Evolutionary conservation across 2,888 invertebrate genomes (phyloP), one percentile per base, ranked within the genome.

Genomic region (Ophion ventricosus): DNA sequence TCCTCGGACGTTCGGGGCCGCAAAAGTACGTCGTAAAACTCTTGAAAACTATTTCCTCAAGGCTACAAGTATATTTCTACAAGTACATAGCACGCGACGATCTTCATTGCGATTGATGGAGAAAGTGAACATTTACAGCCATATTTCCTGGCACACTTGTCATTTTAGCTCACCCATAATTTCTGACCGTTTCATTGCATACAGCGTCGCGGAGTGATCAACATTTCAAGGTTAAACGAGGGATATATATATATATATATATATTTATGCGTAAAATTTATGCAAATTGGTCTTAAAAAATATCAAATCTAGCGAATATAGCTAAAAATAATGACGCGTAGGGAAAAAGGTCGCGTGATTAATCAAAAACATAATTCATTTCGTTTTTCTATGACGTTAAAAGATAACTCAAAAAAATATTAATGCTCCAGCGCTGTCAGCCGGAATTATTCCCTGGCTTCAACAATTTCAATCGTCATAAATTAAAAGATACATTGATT

Each of bases 41-140:
- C 78, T 29, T 69, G 59, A 56, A 73, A 72, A 77, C 67, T 73
- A 84, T 74, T 83, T 61, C 40, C 72, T 86, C 83, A 87, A 88
- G 90, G 89, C 17, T 49, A 89, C 88, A 87, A 86, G 83, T 83
- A 69, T 61, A 70, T 64, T 14, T 49, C 49, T 59, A 49, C 29
- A 54, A 40, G 40, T 23, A 43, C 40, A 67, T 25, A 66, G 63
- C 64, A 57, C 74, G 73, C 56, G 74, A 83, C 69, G 63, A 74
- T 56, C 61, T 25, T 67, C 56, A 73, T 67, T 70, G 35, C 57
- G 25, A 66, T 26, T 14, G 20, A 26, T 74, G 74, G 64, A 79
- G 74, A 80, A 66, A 74, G 63, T 54, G 69, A 20, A 69, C 74
- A 61, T 79, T 74, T 26, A 61, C n/a, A n/a, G 81, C 66, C 70